Conservation (phyloP, 2,113 vertebrate species). For the Vidua chalybeata region DNA sequence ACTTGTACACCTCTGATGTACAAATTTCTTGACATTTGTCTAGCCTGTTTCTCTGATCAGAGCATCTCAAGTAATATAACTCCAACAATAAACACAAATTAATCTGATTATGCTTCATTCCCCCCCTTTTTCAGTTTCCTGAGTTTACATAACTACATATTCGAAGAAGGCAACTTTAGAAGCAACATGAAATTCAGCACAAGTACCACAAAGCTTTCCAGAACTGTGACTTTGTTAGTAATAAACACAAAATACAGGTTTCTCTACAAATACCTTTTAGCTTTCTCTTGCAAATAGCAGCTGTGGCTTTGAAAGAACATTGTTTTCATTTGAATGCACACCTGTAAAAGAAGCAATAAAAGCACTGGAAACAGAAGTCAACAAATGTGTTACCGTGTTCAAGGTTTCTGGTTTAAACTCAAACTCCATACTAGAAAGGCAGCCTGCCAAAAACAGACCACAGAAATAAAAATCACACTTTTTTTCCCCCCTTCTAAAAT, state of each 20-base stretch:
- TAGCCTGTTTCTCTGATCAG: neutral
- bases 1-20: neutral
- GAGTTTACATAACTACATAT: neutral
- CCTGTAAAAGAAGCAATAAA: neutral
- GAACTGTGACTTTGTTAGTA: neutral
- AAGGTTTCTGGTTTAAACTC: neutral
- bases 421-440: neutral
- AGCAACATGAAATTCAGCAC: neutral
- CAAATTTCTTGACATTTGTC: neutral
- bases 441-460: neutral
- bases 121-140: neutral
- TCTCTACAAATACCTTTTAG: neutral
- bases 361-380: neutral
- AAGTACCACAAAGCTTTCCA: neutral
- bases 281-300: constrained; percentile 10
- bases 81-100: neutral
- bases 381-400: neutral
- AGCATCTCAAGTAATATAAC: neutral
- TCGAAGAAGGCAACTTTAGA: neutral
- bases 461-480: neutral
- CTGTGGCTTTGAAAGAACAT: neutral
- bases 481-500: neutral
- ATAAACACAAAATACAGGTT: neutral
- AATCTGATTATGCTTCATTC: neutral
- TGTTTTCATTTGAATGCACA: constrained; percentile 9